These are phyloP conservation scores for Zosterops pallidus DNA, from an alignment of 2,113 vertebrate genomes.

Conservation along the genomic window DNA sequence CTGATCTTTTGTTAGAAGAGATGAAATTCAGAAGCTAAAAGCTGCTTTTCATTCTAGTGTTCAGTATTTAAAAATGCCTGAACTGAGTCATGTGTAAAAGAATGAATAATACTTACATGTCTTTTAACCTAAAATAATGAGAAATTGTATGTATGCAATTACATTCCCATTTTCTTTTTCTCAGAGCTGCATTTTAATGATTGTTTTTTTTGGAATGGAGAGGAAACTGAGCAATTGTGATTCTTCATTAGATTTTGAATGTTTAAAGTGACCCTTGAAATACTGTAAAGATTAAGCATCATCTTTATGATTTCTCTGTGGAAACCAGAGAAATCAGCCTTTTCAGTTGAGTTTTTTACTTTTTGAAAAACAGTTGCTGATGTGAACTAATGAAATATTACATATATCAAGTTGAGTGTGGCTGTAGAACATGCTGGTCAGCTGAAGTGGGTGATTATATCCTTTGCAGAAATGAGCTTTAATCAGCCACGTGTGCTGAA, in stretches of 20 bases:
- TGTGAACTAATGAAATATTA: not conserved
- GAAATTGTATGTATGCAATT: not conserved
- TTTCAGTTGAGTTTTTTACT: not conserved
- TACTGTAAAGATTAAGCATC: not conserved
- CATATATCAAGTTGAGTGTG: not conserved
- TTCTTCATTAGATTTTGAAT: conserved; percentile 25
- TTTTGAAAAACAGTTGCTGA: not conserved
- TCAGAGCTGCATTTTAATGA: not conserved
- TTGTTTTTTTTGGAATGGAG: not conserved
- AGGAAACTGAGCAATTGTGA: not conserved
- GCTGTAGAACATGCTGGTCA: not conserved
- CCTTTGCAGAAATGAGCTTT: not conserved
- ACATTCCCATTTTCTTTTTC: conserved; percentile 9
- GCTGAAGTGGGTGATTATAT: not conserved
- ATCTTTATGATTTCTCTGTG: not conserved
- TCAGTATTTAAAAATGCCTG: not conserved
- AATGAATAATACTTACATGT: not conserved
- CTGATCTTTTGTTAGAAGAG: not conserved
- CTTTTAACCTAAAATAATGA: not conserved
- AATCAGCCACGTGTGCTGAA: not conserved
- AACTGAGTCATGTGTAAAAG: not conserved
- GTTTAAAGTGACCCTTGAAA: conserved; percentile 24
- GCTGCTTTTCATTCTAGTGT: not conserved
- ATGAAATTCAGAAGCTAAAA: not conserved
- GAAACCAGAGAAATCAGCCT: not conserved